phyloP scores from a whole-genome alignment of 2,888 invertebrate genomes.

The Cephus rjabovi region DNA sequence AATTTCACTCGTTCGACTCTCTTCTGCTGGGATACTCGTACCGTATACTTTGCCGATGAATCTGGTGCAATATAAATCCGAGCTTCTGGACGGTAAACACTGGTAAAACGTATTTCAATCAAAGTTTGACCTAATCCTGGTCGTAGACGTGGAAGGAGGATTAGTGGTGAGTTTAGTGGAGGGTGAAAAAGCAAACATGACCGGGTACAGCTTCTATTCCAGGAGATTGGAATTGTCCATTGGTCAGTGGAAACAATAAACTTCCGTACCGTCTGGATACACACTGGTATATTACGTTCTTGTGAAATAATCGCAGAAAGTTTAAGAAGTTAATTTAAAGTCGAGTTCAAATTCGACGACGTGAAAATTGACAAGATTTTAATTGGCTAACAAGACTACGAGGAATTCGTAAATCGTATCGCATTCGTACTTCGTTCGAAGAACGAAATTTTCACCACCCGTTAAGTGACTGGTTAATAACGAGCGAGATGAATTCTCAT shows the following conservation, averaged over 20 bases:
- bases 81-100: slow-evolving; percentile 48
- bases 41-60: no score
- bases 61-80: slow-evolving; percentile 38
- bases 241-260: background rate
- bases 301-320: background rate
- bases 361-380: no score
- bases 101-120: slow-evolving; percentile 60
- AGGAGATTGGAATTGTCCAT: background rate
- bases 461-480: no score
- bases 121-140: slow-evolving; percentile 52
- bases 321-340: no score
- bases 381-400: no score
- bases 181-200: background rate
- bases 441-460: no score
- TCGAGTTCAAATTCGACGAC: no score
- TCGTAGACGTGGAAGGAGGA: slow-evolving; percentile 28
- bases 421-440: no score
- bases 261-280: slow-evolving; percentile 11
- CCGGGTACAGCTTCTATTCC: background rate
- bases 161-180: slow-evolving; percentile 9
- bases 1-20: no score
- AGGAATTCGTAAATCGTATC: no score
- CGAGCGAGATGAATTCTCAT: no score
- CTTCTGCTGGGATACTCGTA: no score
- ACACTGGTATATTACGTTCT: background rate